Conservation (phyloP, 1,140 invertebrate species). For the Drosophila serrata region DNA sequence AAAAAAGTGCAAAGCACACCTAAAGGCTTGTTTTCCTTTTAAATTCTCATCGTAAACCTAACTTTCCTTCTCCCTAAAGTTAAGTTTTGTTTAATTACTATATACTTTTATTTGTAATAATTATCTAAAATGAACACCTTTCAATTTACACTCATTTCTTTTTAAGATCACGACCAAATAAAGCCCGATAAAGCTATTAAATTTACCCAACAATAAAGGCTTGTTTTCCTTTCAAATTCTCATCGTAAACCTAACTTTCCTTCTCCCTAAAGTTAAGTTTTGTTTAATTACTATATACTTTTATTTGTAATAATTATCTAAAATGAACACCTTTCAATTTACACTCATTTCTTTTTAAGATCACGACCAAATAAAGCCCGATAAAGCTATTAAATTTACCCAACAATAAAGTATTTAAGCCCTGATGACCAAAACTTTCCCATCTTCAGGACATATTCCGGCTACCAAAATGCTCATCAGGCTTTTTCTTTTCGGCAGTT, state of each 20-base stretch:
- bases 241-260: no score
- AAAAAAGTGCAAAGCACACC: no score
- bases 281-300: background rate
- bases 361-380: background rate
- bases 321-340: background rate
- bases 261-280: background rate
- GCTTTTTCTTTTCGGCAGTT: slow-evolving; percentile 24
- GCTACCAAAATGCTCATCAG: background rate
- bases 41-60: no score
- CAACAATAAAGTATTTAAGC: slow-evolving; percentile 3
- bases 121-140: background rate
- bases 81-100: background rate
- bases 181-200: background rate
- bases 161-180: background rate
- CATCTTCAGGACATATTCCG: slow-evolving; percentile 18
- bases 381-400: slow-evolving; percentile 1
- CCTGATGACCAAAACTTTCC: slow-evolving; percentile 17
- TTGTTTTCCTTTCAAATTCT: no score
- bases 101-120: background rate
- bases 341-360: background rate
- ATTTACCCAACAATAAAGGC: background rate
- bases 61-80: background rate
- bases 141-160: background rate
- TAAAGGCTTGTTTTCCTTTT: no score
- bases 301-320: background rate